A percentile compares a stretch with the other conserved stretches of the same genome.
These are phyloP conservation scores for Ciconia boyciana DNA, from an alignment of 2,113 vertebrate genomes.

Conservation along the genomic window DNA sequence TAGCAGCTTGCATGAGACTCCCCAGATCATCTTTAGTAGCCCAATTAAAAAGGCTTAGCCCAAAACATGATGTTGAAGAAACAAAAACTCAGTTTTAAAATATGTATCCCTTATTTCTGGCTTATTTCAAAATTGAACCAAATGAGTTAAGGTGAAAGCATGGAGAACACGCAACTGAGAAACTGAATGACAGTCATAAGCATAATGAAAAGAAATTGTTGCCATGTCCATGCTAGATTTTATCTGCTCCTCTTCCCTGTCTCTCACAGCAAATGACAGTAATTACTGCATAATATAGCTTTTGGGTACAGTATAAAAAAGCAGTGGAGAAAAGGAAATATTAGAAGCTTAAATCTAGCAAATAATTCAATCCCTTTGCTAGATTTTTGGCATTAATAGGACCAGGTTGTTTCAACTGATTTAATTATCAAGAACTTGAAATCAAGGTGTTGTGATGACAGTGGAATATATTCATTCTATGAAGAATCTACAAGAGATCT, in stretches of 20 bases:
- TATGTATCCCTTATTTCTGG: neutral
- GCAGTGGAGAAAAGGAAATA: neutral
- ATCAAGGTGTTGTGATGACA: neutral
- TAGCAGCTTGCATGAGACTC: neutral
- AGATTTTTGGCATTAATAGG: neutral
- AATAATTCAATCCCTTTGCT: neutral
- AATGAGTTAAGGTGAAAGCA: slow-evolving; percentile 32
- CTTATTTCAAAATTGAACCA: neutral
- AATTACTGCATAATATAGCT: neutral
- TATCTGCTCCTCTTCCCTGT: neutral
- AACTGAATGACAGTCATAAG: neutral
- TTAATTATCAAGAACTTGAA: neutral
- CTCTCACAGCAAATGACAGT: slow-evolving; percentile 9
- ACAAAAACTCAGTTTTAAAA: neutral
- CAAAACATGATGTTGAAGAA: neutral
- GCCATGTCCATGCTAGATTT: neutral
- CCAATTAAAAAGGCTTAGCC: neutral
- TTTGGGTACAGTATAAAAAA: neutral
- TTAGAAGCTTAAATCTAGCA: neutral
- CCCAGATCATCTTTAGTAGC: neutral
- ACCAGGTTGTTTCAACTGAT: neutral
- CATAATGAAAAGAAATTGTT: neutral
- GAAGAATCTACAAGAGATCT: neutral
- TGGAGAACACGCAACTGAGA: neutral
- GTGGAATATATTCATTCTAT: neutral